phyloP scores from a whole-genome alignment of 2,888 invertebrate species.

The Drosophila niveifrons region DNA sequence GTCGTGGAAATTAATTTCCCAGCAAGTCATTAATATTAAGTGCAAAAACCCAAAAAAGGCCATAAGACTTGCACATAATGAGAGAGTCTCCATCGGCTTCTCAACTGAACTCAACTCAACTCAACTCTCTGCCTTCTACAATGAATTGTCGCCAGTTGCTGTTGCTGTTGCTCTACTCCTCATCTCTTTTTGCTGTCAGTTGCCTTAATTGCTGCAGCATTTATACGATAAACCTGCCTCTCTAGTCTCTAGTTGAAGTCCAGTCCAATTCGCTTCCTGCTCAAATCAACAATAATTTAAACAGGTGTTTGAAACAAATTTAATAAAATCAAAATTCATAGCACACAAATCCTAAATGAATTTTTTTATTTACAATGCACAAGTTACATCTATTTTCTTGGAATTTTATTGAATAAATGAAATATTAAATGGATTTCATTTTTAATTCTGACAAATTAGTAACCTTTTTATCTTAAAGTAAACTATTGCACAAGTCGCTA shows the following conservation, averaged over 20 bases:
- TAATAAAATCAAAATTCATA: too few species aligned
- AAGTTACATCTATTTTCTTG: too few species aligned
- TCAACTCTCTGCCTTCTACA: constrained; percentile 22
- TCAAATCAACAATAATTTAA: constrained; percentile 22
- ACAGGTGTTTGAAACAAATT: too few species aligned
- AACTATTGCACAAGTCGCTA: neutral
- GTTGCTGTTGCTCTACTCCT: neutral
- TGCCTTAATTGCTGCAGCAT: constrained; percentile 64
- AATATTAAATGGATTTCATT: too few species aligned
- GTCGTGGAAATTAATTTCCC: constrained; percentile 75
- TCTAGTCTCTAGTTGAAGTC: neutral
- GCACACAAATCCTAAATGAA: too few species aligned
- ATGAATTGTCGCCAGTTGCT: constrained; percentile 21
- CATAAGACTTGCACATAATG: constrained; percentile 67
- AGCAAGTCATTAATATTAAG: constrained; percentile 79
- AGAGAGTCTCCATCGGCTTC: constrained; percentile 16
- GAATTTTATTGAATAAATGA: too few species aligned
- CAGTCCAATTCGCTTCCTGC: constrained; percentile 44
- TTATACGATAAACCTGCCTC: constrained; percentile 26
- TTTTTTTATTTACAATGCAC: too few species aligned
- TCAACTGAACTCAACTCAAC: neutral
- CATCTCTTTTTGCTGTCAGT: neutral
- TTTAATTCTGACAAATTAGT: too few species aligned
- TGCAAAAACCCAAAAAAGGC: constrained; percentile 70
- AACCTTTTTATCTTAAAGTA: neutral